These are phyloP conservation scores for Allophyes oxyacanthae DNA, from an alignment of 2,888 invertebrate genomes.

Conservation along the genomic window DNA sequence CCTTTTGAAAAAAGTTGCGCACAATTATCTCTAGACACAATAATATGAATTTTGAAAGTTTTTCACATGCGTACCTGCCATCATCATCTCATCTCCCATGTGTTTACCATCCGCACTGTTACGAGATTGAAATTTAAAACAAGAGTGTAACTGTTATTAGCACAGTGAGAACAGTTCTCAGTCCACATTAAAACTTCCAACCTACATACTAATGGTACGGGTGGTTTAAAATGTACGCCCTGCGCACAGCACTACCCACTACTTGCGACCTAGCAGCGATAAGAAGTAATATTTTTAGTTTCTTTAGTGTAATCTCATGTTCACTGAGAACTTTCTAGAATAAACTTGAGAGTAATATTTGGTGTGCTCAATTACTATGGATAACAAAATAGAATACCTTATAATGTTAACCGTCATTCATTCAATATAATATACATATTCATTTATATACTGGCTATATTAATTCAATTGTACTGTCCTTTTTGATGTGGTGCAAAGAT, in stretches of 20 bases:
- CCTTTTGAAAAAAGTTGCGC: too few relatives aligned
- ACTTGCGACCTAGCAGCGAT: conserved; percentile 17
- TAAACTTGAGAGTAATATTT: background rate
- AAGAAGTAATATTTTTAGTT: conserved; percentile 32
- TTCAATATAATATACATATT: too few relatives aligned
- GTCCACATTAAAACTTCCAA: conserved; percentile 54
- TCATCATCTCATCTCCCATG: conserved; percentile 9
- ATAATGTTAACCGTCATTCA: too few relatives aligned
- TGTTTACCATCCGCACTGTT: conserved; percentile 25
- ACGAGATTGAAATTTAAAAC: conserved; percentile 64
- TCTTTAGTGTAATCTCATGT: conserved; percentile 13
- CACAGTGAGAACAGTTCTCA: conserved; percentile 43
- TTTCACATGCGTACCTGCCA: too few relatives aligned
- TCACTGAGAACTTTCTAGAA: conserved; percentile 12
- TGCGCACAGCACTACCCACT: conserved; percentile 3
- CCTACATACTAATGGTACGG: conserved; percentile 45
- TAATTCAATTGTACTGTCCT: too few relatives aligned
- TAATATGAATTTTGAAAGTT: too few relatives aligned
- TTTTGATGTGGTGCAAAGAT: too few relatives aligned
- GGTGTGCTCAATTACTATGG: too few relatives aligned
- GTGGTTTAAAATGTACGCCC: conserved; percentile 15
- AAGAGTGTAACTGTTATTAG: conserved; percentile 60
- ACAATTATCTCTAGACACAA: too few relatives aligned
- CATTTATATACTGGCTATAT: too few relatives aligned
- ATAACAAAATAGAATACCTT: too few relatives aligned